Evolutionary conservation across 2,888 invertebrate species (phyloP).

Genomic region (Ctena decussata): DNA sequence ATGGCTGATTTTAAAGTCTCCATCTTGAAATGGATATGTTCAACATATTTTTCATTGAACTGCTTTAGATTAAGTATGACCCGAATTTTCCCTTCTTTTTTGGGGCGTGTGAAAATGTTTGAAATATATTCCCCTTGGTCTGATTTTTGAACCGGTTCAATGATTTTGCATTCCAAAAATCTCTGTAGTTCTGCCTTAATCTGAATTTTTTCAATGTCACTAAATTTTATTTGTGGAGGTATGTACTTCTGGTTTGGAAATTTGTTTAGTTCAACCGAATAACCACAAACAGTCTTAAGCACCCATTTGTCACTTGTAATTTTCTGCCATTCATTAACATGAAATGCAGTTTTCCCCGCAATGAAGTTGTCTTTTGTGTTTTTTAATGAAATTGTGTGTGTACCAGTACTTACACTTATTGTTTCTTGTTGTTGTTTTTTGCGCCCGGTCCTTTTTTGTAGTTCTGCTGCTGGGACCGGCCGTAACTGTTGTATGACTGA

Average conservation of each 20-base stretch:
- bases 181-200: conserved; percentile 2
- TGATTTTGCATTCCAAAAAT: conserved; percentile 18
- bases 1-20: conserved; percentile 47
- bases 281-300: conserved; percentile 7
- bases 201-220: neutral
- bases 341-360: conserved; percentile 28
- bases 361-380: neutral
- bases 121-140: conserved; percentile 27
- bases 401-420: neutral
- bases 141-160: neutral
- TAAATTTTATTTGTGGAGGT: neutral
- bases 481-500: no score
- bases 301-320: conserved; percentile 15
- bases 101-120: conserved; percentile 31
- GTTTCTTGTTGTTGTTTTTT: neutral
- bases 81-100: conserved; percentile 18
- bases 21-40: conserved; percentile 56
- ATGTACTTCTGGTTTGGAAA: neutral
- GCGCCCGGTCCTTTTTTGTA: neutral
- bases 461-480: neutral
- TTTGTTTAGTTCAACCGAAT: neutral
- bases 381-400: neutral
- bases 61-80: conserved; percentile 40
- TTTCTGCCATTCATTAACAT: conserved; percentile 5
- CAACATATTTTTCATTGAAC: conserved; percentile 33